Percentiles rank a stretch among this genome's conserved stretches.
Evolutionary conservation across 30 jellyfish, hydroid and myxozoan genomes (phyloP).

Genomic region (Aurelia coerulea): DNA sequence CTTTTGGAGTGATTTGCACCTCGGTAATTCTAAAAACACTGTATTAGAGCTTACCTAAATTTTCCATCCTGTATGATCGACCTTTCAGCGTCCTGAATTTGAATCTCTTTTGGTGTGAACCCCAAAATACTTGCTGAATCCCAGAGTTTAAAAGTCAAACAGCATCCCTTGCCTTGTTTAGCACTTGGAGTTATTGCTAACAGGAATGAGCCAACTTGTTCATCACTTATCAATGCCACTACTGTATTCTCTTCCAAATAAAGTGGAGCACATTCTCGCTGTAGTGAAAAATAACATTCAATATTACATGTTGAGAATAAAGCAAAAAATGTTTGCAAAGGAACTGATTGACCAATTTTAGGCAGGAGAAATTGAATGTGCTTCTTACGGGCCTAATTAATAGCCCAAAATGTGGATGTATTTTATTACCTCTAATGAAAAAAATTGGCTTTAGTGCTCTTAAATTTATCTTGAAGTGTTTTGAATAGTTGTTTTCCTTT

Average conservation of each 20-base stretch:
- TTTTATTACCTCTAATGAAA: too few relatives aligned
- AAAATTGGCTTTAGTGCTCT: too few relatives aligned
- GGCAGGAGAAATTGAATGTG: too few relatives aligned
- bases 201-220: slow-evolving; percentile 43
- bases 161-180: slow-evolving; percentile 34
- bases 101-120: slow-evolving; percentile 84
- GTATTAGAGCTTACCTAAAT: slow-evolving; percentile 31
- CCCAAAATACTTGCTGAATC: slow-evolving; percentile 71
- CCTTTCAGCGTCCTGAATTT: slow-evolving; percentile 40
- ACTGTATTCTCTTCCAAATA: slow-evolving; percentile 76
- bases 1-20: too few relatives aligned
- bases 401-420: too few relatives aligned
- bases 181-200: slow-evolving; percentile 68
- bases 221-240: slow-evolving; percentile 52
- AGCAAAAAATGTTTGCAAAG: too few relatives aligned
- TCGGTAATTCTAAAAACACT: neutral
- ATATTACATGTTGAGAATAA: too few relatives aligned
- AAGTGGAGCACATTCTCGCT: slow-evolving; percentile 88
- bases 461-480: too few relatives aligned
- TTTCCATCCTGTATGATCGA: slow-evolving; percentile 66
- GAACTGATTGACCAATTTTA: too few relatives aligned
- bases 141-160: slow-evolving; percentile 63
- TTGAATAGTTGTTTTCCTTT: too few relatives aligned
- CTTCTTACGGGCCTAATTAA: too few relatives aligned
- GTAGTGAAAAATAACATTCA: neutral